phyloP scores from a whole-genome alignment of 2,797 vertebrate species.

The Discoglossus pictus region DNA sequence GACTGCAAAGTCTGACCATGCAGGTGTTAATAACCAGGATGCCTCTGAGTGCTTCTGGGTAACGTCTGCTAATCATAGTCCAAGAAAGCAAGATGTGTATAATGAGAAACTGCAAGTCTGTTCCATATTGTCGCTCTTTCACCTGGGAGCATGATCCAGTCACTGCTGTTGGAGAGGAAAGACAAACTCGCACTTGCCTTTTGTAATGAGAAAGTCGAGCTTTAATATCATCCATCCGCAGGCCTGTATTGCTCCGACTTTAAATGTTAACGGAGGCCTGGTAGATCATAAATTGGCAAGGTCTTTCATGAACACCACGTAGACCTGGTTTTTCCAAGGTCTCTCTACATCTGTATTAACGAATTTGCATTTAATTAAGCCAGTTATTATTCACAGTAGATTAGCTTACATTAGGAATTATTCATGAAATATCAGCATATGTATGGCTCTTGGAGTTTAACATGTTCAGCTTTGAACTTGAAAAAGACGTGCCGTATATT shows the following conservation, averaged over 20 bases:
- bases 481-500: background rate
- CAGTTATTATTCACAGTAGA: background rate
- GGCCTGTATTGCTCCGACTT: too few relatives aligned
- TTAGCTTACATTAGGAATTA: background rate
- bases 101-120: slow-evolving; percentile 36
- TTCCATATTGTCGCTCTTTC: slow-evolving; percentile 2
- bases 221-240: too few relatives aligned
- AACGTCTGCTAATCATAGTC: background rate
- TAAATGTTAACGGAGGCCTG: too few relatives aligned
- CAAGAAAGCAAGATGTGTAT: slow-evolving; percentile 25
- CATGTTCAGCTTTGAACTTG: background rate
- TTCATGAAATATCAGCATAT: background rate
- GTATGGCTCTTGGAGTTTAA: background rate
- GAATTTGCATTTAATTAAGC: background rate
- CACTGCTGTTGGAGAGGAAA: too few relatives aligned
- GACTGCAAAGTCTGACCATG: background rate
- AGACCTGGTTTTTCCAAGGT: too few relatives aligned
- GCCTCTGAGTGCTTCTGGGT: background rate
- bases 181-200: too few relatives aligned
- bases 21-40: background rate
- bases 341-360: too few relatives aligned
- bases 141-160: background rate
- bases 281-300: too few relatives aligned
- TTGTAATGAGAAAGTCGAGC: too few relatives aligned
- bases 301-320: too few relatives aligned